Conservation (phyloP, 2,113 vertebrate genomes). For the Merops nubicus region DNA sequence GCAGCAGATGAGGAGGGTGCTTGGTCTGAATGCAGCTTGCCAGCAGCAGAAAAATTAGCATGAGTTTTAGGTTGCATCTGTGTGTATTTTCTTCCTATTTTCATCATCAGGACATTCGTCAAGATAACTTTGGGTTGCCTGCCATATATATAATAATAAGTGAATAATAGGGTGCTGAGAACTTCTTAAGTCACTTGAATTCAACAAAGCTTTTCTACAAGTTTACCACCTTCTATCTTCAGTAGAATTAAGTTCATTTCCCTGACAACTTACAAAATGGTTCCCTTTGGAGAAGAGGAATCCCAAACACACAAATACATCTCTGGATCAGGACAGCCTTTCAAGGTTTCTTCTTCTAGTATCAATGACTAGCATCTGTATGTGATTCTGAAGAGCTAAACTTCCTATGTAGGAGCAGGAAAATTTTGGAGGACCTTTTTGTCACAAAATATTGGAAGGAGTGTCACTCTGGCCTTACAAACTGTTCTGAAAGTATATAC, state of each 20-base stretch:
- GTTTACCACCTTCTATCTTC: neutral
- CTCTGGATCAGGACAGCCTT: neutral
- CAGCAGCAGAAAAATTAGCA: constrained; percentile 74
- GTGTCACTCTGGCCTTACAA: neutral
- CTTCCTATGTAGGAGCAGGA: neutral
- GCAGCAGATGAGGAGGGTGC: constrained; percentile 74
- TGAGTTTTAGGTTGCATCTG: constrained; percentile 62
- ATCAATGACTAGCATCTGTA: neutral
- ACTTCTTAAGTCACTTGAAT: constrained; percentile 28
- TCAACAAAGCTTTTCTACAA: constrained; percentile 28
- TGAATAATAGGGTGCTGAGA: constrained; percentile 54
- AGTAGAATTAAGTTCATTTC: neutral
- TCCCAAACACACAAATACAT: neutral
- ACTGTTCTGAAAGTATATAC: neutral
- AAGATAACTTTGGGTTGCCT: constrained; percentile 84
- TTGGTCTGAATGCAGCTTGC: constrained; percentile 73
- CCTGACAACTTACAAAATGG: neutral
- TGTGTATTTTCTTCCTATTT: constrained; percentile 82
- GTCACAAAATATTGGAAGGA: neutral
- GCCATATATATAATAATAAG: constrained; percentile 73
- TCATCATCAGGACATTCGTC: constrained; percentile 79
- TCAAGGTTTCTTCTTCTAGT: neutral
- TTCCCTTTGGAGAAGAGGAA: neutral
- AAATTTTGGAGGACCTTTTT: neutral
- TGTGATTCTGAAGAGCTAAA: neutral